A percentile compares a stretch with the other conserved stretches of the same genome.
phyloP scores from a whole-genome alignment of 2,113 vertebrate genomes.

The Tinamus guttatus region DNA sequence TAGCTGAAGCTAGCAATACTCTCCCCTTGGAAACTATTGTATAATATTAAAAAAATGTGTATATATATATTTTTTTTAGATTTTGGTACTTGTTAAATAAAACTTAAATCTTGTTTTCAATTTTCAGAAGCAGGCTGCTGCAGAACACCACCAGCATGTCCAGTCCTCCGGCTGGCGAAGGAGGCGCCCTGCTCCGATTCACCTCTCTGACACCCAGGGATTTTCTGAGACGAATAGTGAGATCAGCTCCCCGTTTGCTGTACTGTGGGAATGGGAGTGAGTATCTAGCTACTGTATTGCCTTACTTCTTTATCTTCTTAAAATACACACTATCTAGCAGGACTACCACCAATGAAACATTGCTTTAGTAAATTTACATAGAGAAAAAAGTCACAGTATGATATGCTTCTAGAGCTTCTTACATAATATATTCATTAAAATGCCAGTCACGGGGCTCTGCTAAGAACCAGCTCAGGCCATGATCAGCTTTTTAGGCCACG shows the following conservation, averaged over 20 bases:
- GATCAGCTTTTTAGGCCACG: slow-evolving; percentile 17
- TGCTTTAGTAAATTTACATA: background rate
- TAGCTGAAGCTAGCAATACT: background rate
- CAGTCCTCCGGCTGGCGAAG: background rate
- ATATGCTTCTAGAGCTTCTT: background rate
- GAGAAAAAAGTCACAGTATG: background rate
- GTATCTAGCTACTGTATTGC: background rate
- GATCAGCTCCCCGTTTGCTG: background rate
- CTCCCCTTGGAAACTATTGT: background rate
- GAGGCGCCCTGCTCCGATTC: background rate
- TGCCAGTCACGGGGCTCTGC: background rate
- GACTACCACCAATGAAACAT: background rate
- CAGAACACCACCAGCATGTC: background rate
- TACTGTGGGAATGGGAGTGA: background rate
- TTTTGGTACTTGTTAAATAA: background rate
- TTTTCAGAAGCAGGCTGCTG: background rate
- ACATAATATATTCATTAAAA: slow-evolving; percentile 38
- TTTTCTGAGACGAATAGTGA: background rate
- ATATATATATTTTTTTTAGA: background rate
- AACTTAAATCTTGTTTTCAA: background rate
- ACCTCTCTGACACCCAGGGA: background rate
- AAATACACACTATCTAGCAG: background rate
- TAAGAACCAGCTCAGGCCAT: background rate
- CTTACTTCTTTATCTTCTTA: background rate
- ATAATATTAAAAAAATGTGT: too few relatives aligned